phyloP scores from a whole-genome alignment of 2,888 invertebrate species.

The Chelonus formosanus region DNA sequence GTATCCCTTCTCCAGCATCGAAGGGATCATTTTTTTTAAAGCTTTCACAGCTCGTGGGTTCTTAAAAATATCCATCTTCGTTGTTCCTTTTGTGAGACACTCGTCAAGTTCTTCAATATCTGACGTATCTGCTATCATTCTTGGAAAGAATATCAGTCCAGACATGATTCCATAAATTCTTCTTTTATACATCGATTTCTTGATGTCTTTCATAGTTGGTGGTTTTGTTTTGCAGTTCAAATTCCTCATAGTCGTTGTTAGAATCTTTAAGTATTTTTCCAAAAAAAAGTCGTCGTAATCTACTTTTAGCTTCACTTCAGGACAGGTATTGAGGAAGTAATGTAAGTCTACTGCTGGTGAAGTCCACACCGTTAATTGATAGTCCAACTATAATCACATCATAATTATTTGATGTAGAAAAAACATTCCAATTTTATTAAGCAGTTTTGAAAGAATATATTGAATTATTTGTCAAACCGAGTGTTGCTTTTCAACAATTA shows the following conservation, averaged over 20 bases:
- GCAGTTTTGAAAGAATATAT: background rate
- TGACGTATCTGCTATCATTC: conserved; percentile 45
- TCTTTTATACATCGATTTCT: conserved; percentile 44
- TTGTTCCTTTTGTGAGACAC: conserved; percentile 36
- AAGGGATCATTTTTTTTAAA: conserved; percentile 41
- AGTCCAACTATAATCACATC: conserved; percentile 46
- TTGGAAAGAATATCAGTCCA: conserved; percentile 42
- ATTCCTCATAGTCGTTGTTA: conserved; percentile 40
- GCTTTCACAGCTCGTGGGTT: conserved; percentile 40
- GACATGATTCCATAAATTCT: conserved; percentile 43
- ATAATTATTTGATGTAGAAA: background rate
- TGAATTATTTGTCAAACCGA: background rate
- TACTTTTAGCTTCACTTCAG: conserved; percentile 41
- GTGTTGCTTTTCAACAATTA: background rate
- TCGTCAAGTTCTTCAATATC: conserved; percentile 44
- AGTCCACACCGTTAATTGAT: conserved; percentile 47
- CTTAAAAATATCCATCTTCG: conserved; percentile 47
- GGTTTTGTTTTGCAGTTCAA: conserved; percentile 44
- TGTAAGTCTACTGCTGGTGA: conserved; percentile 50
- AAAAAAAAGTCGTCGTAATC: conserved; percentile 45
- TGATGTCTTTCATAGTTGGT: conserved; percentile 44
- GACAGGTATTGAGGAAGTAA: conserved; percentile 47
- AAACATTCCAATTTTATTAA: too few species aligned
- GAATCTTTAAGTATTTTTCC: conserved; percentile 39
- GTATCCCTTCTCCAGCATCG: conserved; percentile 44